These are phyloP conservation scores for Australoheros scitulus DNA, from an alignment of 2,113 vertebrate genomes.

Conservation along the genomic window DNA sequence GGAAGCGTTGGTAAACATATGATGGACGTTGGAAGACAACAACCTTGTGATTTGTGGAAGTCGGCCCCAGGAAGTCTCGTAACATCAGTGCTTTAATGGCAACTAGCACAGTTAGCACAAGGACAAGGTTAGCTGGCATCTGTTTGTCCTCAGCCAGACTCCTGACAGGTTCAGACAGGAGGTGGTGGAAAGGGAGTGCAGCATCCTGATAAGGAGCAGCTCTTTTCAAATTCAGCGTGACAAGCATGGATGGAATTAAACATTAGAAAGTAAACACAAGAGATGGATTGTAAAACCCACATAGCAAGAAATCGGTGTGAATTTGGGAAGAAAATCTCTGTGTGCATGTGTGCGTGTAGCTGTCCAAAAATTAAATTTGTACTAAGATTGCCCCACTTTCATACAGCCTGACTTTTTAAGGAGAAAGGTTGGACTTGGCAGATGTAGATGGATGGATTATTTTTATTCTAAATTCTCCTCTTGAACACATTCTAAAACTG, in stretches of 20 bases:
- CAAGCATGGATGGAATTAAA: constrained; percentile 57
- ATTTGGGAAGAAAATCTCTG: background rate
- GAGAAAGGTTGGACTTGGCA: constrained; percentile 7
- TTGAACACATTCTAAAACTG: background rate
- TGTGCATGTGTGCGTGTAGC: constrained; percentile 4
- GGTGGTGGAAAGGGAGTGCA: constrained; percentile 29
- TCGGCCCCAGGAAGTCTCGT: constrained; percentile 14
- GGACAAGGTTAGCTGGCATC: constrained; percentile 48
- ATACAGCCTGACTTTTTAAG: constrained; percentile 34
- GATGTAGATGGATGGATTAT: constrained; percentile 20
- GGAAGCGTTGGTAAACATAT: constrained; percentile 12
- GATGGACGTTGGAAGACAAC: constrained; percentile 16
- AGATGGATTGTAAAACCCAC: constrained; percentile 26
- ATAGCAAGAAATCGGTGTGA: background rate
- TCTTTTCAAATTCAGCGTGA: constrained; percentile 52
- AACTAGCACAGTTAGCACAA: constrained; percentile 39
- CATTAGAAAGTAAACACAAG: constrained; percentile 40
- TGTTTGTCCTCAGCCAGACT: constrained; percentile 43
- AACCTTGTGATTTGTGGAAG: constrained; percentile 52
- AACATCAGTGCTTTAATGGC: constrained; percentile 29
- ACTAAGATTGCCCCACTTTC: constrained; percentile 26
- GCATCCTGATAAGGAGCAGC: constrained; percentile 47
- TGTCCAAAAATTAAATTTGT: constrained; percentile 26
- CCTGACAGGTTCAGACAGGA: constrained; percentile 48
- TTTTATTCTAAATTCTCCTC: constrained; percentile 1